phyloP scores from a whole-genome alignment of 2,888 invertebrate genomes.

The Ormyrus pomaceus region DNA sequence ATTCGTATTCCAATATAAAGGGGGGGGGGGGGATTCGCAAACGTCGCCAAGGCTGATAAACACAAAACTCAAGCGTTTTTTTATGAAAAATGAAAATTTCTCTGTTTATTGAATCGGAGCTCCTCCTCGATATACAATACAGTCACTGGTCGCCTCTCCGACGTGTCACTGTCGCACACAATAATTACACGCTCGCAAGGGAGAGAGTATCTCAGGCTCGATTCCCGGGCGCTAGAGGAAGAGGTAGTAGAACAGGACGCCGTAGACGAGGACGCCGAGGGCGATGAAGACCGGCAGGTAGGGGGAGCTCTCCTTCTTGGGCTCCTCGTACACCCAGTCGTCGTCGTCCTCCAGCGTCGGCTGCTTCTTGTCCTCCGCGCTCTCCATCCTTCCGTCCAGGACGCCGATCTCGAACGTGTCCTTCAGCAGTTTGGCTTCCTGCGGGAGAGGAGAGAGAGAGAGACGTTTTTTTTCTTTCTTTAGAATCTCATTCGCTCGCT shows the following conservation, averaged over 20 bases:
- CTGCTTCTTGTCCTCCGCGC: slow-evolving; percentile 16
- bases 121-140: too few relatives aligned
- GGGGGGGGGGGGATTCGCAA: too few relatives aligned
- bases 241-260: slow-evolving; percentile 62
- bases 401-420: slow-evolving; percentile 80
- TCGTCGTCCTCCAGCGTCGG: slow-evolving; percentile 61
- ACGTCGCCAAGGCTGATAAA: too few relatives aligned
- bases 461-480: not conserved
- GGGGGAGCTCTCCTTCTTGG: slow-evolving; percentile 58
- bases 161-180: too few relatives aligned
- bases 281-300: slow-evolving; percentile 58
- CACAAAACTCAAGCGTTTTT: too few relatives aligned
- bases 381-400: slow-evolving; percentile 62
- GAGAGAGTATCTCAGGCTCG: too few relatives aligned
- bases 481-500: not conserved
- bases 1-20: too few relatives aligned
- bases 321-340: slow-evolving; percentile 63
- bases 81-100: too few relatives aligned
- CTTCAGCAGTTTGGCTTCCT: slow-evolving; percentile 81
- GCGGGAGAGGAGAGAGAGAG: not conserved
- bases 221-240: slow-evolving; percentile 8
- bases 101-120: too few relatives aligned
- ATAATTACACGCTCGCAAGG: too few relatives aligned
- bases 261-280: slow-evolving; percentile 61
- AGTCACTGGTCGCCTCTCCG: too few relatives aligned